Percentiles rank a stretch among this genome's conserved stretches.
Evolutionary conservation across 1,140 invertebrate genomes (phyloP).

Genomic region (Catajapyx aquilonaris): DNA sequence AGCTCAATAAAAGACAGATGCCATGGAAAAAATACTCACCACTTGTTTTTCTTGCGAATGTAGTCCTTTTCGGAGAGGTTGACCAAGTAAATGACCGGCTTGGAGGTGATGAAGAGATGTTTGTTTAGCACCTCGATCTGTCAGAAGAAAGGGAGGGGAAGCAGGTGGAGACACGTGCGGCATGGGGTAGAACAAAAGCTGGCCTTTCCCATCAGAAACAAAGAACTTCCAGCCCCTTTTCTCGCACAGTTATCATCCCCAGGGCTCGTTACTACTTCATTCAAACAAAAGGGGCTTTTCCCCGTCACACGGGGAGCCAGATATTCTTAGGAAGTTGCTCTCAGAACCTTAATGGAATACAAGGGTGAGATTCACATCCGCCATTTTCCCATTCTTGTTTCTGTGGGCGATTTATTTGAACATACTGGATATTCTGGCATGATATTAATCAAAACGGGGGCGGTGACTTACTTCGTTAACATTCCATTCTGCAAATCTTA

Average conservation of each 20-base stretch:
- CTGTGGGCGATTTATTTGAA: neutral
- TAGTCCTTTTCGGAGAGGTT: conserved; percentile 98
- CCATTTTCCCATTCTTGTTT: too few relatives aligned
- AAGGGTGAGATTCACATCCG: too few relatives aligned
- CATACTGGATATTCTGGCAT: neutral
- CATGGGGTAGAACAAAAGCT: neutral
- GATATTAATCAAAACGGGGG: neutral
- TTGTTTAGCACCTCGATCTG: conserved; percentile 95
- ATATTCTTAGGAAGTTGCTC: too few relatives aligned
- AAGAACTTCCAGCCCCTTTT: too few relatives aligned
- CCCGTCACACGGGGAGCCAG: too few relatives aligned
- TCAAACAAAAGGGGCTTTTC: too few relatives aligned
- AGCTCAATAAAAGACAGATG: too few relatives aligned
- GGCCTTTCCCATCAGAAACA: too few relatives aligned
- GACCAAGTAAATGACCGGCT: conserved; percentile 92
- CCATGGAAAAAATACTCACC: conserved; percentile 44
- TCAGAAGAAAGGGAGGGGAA: conserved; percentile 19
- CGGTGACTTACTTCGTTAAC: conserved; percentile 58
- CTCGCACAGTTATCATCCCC: too few relatives aligned
- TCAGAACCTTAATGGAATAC: too few relatives aligned
- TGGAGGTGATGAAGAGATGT: conserved; percentile 92
- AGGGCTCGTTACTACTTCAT: too few relatives aligned
- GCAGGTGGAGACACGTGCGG: neutral
- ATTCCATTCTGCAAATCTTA: conserved; percentile 84
- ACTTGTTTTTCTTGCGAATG: conserved; percentile 97